These are phyloP conservation scores for Xiphorhynchus erythropygius DNA, from an alignment of 2,797 vertebrate genomes.

Conservation along the genomic window DNA sequence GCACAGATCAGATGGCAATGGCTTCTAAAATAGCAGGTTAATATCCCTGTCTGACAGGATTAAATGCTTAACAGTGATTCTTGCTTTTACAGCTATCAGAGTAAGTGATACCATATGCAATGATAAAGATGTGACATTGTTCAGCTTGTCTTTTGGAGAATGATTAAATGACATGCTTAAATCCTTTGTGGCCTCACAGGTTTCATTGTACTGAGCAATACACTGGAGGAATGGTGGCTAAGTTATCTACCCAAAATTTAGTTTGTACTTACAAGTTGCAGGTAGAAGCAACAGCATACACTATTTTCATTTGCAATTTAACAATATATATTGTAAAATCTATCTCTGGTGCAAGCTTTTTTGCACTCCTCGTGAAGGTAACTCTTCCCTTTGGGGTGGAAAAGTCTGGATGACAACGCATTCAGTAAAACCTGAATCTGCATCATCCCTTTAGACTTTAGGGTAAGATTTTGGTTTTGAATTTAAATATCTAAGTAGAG, in stretches of 20 bases:
- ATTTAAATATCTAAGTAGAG: neutral
- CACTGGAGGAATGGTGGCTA: neutral
- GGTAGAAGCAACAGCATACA: neutral
- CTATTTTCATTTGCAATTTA: neutral
- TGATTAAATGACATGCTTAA: conserved; percentile 55
- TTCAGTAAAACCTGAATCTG: neutral
- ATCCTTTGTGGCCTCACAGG: conserved; percentile 46
- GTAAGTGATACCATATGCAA: conserved; percentile 63
- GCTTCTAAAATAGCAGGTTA: conserved; percentile 66
- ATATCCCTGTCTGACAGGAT: conserved; percentile 66
- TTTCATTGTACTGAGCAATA: neutral
- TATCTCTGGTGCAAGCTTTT: neutral
- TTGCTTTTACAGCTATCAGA: conserved; percentile 59
- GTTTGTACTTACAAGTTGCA: neutral
- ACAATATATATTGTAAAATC: neutral
- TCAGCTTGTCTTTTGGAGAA: conserved; percentile 52
- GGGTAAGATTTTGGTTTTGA: neutral
- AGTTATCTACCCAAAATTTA: neutral
- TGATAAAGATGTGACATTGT: conserved; percentile 64
- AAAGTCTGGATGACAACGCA: neutral
- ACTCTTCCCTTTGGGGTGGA: neutral
- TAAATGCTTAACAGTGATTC: conserved; percentile 59
- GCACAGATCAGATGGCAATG: conserved; percentile 46
- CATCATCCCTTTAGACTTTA: neutral
- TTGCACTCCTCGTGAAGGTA: neutral